phyloP scores from a whole-genome alignment of 2,797 vertebrate genomes.

The Xiphophorus birchmanni region DNA sequence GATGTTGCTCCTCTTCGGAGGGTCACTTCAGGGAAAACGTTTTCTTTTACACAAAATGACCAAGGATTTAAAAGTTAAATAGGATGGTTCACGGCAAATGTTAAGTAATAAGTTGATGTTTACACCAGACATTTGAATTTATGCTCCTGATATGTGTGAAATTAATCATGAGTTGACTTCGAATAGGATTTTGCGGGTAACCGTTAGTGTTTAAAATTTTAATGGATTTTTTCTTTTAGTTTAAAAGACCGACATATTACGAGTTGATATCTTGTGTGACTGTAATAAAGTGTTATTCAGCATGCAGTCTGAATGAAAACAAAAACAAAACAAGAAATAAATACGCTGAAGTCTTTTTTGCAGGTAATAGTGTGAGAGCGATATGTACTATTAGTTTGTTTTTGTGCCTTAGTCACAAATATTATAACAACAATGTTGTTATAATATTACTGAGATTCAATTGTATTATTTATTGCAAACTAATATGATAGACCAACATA shows the following conservation, averaged over 20 bases:
- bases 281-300: slow-evolving; percentile 7
- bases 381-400: background rate
- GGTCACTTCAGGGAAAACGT: slow-evolving; percentile 34
- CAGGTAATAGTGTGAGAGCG: background rate
- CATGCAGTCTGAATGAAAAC: background rate
- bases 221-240: slow-evolving; percentile 7
- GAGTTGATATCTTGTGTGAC: slow-evolving; percentile 31
- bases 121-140: slow-evolving; percentile 9
- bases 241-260: slow-evolving; percentile 17
- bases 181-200: background rate
- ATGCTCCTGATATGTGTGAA: slow-evolving; percentile 56
- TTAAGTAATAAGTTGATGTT: slow-evolving; percentile 2
- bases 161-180: slow-evolving; percentile 31
- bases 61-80: slow-evolving; percentile 49
- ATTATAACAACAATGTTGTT: background rate
- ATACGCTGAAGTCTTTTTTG: background rate
- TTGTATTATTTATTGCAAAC: background rate
- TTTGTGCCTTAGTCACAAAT: background rate
- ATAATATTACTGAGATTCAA: background rate
- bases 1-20: slow-evolving; percentile 26
- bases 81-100: slow-evolving; percentile 42
- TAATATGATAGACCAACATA: background rate
- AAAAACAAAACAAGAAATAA: background rate
- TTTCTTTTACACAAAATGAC: slow-evolving; percentile 50
- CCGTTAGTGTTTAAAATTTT: slow-evolving; percentile 8